phyloP scores from a whole-genome alignment of 2,113 vertebrate species.

The Halcyon malimbica region DNA sequence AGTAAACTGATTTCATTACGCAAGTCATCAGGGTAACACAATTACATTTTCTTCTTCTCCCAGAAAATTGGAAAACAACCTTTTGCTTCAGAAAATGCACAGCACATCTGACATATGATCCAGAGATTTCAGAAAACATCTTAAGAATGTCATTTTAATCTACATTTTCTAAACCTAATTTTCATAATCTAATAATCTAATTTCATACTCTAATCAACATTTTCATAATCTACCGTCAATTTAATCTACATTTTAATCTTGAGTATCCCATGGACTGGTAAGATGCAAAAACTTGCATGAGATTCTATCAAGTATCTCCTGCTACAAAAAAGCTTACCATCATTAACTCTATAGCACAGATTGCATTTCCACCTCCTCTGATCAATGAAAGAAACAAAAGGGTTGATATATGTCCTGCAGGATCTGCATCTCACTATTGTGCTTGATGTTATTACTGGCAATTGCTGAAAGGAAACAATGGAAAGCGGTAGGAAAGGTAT shows the following conservation, averaged over 20 bases:
- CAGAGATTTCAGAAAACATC: neutral
- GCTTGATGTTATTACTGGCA: constrained; percentile 96
- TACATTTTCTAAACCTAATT: neutral
- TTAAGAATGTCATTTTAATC: neutral
- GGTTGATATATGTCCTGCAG: constrained; percentile 97
- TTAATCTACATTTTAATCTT: neutral
- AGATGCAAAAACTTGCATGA: neutral
- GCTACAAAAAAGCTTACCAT: constrained; percentile 78
- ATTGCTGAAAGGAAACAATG: constrained; percentile 80
- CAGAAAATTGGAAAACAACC: neutral
- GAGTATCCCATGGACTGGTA: neutral
- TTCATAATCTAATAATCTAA: too few relatives aligned
- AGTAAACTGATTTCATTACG: neutral
- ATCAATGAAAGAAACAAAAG: constrained; percentile 96
- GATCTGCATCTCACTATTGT: constrained; percentile 95
- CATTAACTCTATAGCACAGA: constrained; percentile 95
- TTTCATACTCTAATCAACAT: too few relatives aligned
- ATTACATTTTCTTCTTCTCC: neutral
- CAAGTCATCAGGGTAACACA: neutral
- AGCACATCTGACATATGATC: neutral
- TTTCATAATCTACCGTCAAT: neutral
- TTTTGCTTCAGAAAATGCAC: neutral
- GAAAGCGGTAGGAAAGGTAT: neutral
- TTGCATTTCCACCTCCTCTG: constrained; percentile 98
- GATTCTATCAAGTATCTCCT: neutral